Percentiles rank a stretch among this genome's conserved stretches.
Evolutionary conservation across 1,140 invertebrate species (phyloP).

Genomic region (Procambarus virginalis): DNA sequence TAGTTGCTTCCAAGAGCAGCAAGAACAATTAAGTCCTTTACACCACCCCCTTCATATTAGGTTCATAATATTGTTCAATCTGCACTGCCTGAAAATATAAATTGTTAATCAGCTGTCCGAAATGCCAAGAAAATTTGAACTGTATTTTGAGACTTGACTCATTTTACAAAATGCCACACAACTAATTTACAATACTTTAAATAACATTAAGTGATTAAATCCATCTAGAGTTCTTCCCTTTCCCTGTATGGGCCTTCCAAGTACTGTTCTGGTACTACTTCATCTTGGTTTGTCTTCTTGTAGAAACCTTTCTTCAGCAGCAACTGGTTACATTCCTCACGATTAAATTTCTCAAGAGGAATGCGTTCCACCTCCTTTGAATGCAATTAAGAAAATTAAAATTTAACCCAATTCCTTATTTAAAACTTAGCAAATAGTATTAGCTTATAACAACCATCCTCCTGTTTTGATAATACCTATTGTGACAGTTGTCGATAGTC

Average conservation of each 20-base stretch:
- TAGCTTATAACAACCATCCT: too few relatives aligned
- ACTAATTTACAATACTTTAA: background rate
- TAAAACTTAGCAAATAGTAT: too few relatives aligned
- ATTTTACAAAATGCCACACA: background rate
- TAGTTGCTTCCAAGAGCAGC: background rate
- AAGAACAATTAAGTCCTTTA: background rate
- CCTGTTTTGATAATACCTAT: too few relatives aligned
- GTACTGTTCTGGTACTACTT: slow-evolving; percentile 71
- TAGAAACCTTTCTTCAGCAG: slow-evolving; percentile 80
- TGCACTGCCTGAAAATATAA: background rate
- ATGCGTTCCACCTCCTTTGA: slow-evolving; percentile 80
- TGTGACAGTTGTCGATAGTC: too few relatives aligned
- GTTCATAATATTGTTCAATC: background rate
- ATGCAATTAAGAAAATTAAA: background rate
- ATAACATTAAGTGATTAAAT: background rate
- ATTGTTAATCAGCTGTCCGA: background rate
- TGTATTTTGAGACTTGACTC: background rate
- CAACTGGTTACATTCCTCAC: slow-evolving; percentile 82
- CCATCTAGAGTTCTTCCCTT: slow-evolving; percentile 71
- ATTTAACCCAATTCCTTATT: too few relatives aligned
- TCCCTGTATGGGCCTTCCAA: slow-evolving; percentile 71
- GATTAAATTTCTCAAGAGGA: slow-evolving; percentile 77
- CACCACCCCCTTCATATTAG: background rate
- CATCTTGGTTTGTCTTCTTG: slow-evolving; percentile 71
- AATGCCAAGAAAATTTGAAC: background rate